Conservation (phyloP, 2,888 invertebrate genomes). For the Ethmia dodecea region DNA sequence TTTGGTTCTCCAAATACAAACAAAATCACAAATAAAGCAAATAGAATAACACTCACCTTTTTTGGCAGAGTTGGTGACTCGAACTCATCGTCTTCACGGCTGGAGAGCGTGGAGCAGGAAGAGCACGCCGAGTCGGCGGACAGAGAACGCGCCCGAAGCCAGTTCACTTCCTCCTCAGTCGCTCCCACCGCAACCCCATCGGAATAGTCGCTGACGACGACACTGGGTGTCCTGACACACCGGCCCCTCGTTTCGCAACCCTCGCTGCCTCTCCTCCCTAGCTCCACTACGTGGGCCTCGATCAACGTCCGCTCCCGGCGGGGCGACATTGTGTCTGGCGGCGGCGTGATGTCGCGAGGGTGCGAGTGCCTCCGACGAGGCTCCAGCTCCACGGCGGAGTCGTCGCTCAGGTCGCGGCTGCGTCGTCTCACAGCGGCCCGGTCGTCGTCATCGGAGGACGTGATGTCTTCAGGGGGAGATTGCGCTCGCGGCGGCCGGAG, state of each 20-base stretch:
- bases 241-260: conserved; percentile 65
- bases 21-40: conserved; percentile 6
- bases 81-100: conserved; percentile 82
- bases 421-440: conserved; percentile 64
- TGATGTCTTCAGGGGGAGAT: conserved; percentile 63
- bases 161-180: conserved; percentile 63
- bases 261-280: conserved; percentile 70
- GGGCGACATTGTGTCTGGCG: conserved; percentile 60
- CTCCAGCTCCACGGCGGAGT: conserved; percentile 76
- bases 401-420: conserved; percentile 68
- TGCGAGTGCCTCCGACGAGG: conserved; percentile 62
- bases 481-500: conserved; percentile 60
- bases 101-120: conserved; percentile 85
- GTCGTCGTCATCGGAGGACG: conserved; percentile 70
- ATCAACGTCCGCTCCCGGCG: conserved; percentile 59
- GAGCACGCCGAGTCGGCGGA: conserved; percentile 86
- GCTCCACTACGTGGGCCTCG: conserved; percentile 77
- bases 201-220: conserved; percentile 92
- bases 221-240: conserved; percentile 89
- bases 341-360: conserved; percentile 59
- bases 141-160: conserved; percentile 66
- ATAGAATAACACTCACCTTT: conserved; percentile 56
- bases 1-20: neutral
- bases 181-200: conserved; percentile 78
- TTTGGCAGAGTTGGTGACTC: conserved; percentile 64